Base-by-base conservation (phyloP, 1,140 invertebrate genomes). In the Aphaenogaster floridana region DNA sequence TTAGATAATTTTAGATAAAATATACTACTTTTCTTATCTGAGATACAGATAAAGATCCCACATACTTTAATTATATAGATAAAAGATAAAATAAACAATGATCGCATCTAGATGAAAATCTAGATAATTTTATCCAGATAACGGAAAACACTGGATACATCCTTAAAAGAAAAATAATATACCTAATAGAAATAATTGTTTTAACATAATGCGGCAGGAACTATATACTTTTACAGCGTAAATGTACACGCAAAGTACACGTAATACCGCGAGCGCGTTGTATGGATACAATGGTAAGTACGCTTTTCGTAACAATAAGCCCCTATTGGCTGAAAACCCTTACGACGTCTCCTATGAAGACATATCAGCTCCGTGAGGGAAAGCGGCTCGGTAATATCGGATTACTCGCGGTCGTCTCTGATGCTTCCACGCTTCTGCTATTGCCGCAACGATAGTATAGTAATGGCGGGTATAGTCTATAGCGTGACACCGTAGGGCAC, bases 361-460 rank as follows among this genome's bases (percentile, higher is more conserved):
- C 69, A 86, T 79, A 87, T 72, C 88, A 74, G 80, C 68, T 89
- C 77, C 89, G 79, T 11, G 78, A 86, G 81, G 86, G 80, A 92
- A 91, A 91, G 91, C 91, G 89, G 91, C 86, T 91, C 72, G 86
- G 93, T 93, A 94, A 94, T 94, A 94, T 94, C 94, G 92, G 93
- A 94, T 94, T 94, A 94, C 93, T 88, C 80, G 77, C 80, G 88
- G 87, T 91, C 78, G 57, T 74, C 78, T 89, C 78, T 87, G 85
- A 87, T 90, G 89, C 85, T 87, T 84, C 88, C 66, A 86, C 45
- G 89, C 61, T 78, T 52, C 81, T 81, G 68, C 72, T 61, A 87
- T 79, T 90, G 78, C 89, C 52, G 79, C 68, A 61, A 84, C 72
- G 78, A 74, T 79, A 66, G 88, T 79, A 90, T 79, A 66, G 88